Base-by-base conservation (phyloP, 2,888 invertebrate species). In the Chironomus tentans region DNA sequence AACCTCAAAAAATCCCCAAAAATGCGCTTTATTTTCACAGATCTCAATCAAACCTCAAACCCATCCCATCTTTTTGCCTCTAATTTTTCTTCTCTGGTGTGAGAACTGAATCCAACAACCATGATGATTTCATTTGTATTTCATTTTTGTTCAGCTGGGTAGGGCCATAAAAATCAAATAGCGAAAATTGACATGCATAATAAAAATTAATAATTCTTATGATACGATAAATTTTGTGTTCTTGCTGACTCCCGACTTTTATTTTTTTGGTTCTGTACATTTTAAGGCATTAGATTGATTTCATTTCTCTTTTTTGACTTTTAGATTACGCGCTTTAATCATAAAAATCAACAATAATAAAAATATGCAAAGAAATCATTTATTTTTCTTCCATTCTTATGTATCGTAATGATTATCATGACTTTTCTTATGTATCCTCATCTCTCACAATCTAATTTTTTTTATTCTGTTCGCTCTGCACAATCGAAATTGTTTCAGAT, bases 291-390 rank as follows among this genome's bases (percentile, higher is more conserved):
- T 68, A 28, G 68, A 15, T 38, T 68, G 56, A 56, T 56, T 18
- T 56, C 18, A 15, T 56, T 56, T 56, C n/a, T 56, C 15, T 56
- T 18, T 18, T 56, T 7, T 18, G 56, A 18, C 56, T 15, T 18
- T 15, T 18, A 7, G 56, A 56, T 56, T 56, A 18, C 56, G 56
- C 56, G 56, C 56, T 56, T 56, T 56, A 72, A 72, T 72, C 72
- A 61, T 72, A 72, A 72, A 71, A 72, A 61, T 62, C 72, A 72
- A 72, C 72, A 72, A 56, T 72, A 72, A 72, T 21, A 24, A 56
- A 72, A 72, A 56, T 56, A 18, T 72, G 62, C 61, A 72, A 72
- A 72, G 62, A 72, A 72, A 72, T 72, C 62, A 72, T 72, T 62
- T 62, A 28, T 72, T 62, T 56, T 72, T 12, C 38, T 10, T 38